Base-by-base conservation (phyloP, 2,888 invertebrate species). In the Artemia sinica region DNA sequence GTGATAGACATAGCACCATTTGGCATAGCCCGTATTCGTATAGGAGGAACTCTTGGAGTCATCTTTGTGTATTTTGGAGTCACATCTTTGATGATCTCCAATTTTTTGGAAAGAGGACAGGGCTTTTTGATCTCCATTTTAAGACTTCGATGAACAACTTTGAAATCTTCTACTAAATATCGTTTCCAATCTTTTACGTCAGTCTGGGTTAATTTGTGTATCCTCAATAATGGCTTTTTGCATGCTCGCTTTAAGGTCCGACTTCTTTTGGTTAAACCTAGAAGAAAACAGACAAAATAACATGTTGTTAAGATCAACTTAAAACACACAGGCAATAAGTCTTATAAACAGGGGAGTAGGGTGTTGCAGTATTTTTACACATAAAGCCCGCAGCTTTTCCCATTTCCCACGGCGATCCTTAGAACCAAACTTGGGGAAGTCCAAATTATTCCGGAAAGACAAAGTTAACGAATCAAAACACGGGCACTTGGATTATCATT, bases 1-100 rank as follows among this genome's bases (percentile, higher is more conserved):
- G 63, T 28, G 28, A 58, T 58, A 28, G 63, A 58, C 63, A 58
- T 58, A 28, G 63, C 63, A 58, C 63, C 63, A 28, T 58, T 58
- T 10, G 63, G 63, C 63, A 58, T 58, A 28, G 63, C 63, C 28
- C 63, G n/a, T n/a, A 58, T 58, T 28, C 63, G n/a, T 8, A 58
- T 58, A 8, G 63, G 63, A 11, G 63, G 63, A 18, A 58, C 63
- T n/a, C 63, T n/a, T 8, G 63, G 63, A 28, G 63, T 58, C 63
- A 58, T 58, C 28, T 58, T 58, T n/a, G 63, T 58, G 63, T 58
- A 58, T 28, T 58, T 58, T 8, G 63, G 63, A 8, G 63, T 58
- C 28, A 58, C 63, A 28, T 58, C 63, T 28, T 28, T 58, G 63
- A 58, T 58, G 14, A 58, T 58, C 9, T 58, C 63, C 10, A 58